phyloP scores from a whole-genome alignment of 2,888 invertebrate genomes.

The Ceriagrion tenellum region DNA sequence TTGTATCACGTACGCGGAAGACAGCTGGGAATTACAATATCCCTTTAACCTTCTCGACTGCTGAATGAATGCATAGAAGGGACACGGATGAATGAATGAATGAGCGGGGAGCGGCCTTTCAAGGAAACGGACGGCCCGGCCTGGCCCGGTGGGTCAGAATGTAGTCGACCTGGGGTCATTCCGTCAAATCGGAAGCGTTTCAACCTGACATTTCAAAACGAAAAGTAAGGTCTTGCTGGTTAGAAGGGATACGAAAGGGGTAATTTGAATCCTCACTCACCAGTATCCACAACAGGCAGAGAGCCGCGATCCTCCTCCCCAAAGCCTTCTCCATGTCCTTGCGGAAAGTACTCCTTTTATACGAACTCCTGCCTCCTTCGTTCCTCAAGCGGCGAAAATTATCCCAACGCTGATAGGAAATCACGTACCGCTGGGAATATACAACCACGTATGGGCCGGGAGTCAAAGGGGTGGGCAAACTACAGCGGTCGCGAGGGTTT shows the following conservation, averaged over 20 bases:
- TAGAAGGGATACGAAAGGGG: not conserved
- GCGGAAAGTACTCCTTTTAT: not conserved
- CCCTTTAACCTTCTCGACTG: too few relatives aligned
- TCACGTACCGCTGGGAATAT: not conserved
- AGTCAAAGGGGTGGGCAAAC: not conserved
- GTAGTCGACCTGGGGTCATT: too few relatives aligned
- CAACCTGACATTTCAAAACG: not conserved
- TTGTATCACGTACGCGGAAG: too few relatives aligned
- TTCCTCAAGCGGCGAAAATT: not conserved
- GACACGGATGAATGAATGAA: too few relatives aligned
- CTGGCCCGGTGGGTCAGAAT: too few relatives aligned
- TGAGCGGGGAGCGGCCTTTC: too few relatives aligned
- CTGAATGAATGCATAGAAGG: too few relatives aligned
- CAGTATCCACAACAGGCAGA: slow-evolving; percentile 51
- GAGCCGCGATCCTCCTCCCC: slow-evolving; percentile 53
- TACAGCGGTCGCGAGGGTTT: not conserved
- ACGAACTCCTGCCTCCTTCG: not conserved
- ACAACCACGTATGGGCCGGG: too few relatives aligned
- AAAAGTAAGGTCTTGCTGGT: too few relatives aligned
- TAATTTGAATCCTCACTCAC: slow-evolving; percentile 12
- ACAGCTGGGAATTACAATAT: too few relatives aligned
- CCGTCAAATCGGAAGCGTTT: too few relatives aligned
- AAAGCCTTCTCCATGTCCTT: slow-evolving; percentile 35
- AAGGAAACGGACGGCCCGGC: too few relatives aligned
- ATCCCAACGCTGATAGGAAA: not conserved